Conservation (phyloP, 1,140 invertebrate species). For the Hylaeus anthracinus region DNA sequence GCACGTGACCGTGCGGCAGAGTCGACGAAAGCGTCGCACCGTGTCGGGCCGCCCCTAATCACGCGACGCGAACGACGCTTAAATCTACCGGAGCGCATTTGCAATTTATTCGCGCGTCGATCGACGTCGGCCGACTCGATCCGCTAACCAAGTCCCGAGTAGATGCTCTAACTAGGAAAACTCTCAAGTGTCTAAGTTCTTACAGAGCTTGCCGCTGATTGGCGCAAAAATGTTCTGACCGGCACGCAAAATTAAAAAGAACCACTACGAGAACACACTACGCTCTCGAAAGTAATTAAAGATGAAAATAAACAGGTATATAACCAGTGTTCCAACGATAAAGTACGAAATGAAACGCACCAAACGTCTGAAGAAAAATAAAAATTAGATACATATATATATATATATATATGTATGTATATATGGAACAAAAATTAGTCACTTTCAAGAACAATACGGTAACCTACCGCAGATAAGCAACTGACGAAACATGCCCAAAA, state of each 20-base stretch:
- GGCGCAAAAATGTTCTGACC: constrained; percentile 49
- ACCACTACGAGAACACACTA: constrained; percentile 66
- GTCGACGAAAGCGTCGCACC: too few relatives aligned
- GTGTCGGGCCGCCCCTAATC: neutral
- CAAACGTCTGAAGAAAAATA: constrained; percentile 10
- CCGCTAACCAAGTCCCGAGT: neutral
- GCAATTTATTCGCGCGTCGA: neutral
- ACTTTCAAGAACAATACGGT: constrained; percentile 37
- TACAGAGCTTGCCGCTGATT: constrained; percentile 49
- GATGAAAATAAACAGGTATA: neutral
- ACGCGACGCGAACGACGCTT: neutral
- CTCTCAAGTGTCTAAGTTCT: constrained; percentile 47
- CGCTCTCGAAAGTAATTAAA: constrained; percentile 51
- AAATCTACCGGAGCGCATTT: neutral
- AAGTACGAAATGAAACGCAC: neutral
- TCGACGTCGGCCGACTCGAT: neutral
- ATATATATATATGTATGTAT: too few relatives aligned
- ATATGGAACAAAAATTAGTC: neutral
- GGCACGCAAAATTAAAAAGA: constrained; percentile 40
- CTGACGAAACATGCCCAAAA: constrained; percentile 79
- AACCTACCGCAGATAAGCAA: constrained; percentile 74
- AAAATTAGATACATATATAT: neutral
- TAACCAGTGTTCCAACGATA: neutral
- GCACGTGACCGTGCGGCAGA: too few relatives aligned
- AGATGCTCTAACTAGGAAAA: constrained; percentile 54